Percentiles rank a stretch among this genome's conserved stretches.
Conservation (phyloP, 1,140 invertebrate genomes). For the Metaphire vulgaris region DNA sequence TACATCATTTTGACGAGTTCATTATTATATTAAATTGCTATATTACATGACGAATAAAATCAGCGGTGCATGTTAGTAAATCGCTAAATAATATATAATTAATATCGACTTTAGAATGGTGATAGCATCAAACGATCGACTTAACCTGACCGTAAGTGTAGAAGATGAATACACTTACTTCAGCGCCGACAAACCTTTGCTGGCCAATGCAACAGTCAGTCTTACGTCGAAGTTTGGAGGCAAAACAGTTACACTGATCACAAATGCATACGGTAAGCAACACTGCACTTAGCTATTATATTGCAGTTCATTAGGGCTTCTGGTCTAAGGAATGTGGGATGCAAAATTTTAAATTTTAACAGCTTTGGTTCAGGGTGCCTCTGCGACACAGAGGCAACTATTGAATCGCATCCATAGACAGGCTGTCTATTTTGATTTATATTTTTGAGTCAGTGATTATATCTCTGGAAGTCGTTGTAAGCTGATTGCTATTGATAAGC, state of each 20-base stretch:
- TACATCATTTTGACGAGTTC: too few species aligned
- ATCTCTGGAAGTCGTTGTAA: too few species aligned
- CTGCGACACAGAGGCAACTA: too few species aligned
- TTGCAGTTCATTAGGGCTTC: too few species aligned
- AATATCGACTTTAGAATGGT: slow-evolving; percentile 26
- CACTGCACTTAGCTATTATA: too few species aligned
- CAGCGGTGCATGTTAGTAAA: background rate
- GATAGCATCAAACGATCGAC: slow-evolving; percentile 21
- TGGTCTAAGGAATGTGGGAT: too few species aligned
- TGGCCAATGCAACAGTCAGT: slow-evolving; percentile 29
- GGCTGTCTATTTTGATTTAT: too few species aligned
- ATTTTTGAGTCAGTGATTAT: too few species aligned
- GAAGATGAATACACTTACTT: slow-evolving; percentile 37
- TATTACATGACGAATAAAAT: background rate
- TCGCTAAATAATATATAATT: background rate
- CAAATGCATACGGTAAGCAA: slow-evolving; percentile 31
- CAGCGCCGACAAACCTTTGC: slow-evolving; percentile 28
- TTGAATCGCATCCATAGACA: too few species aligned
- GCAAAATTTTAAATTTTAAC: too few species aligned
- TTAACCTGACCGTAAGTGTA: slow-evolving; percentile 32
- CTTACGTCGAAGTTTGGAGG: slow-evolving; percentile 21
- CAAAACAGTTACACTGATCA: slow-evolving; percentile 11
- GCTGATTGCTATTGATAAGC: too few species aligned
- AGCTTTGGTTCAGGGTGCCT: too few species aligned
- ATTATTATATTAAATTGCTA: background rate